These are phyloP conservation scores for Muntiacus muntjak DNA, from an alignment of 2,113 vertebrate genomes.

Conservation along the genomic window DNA sequence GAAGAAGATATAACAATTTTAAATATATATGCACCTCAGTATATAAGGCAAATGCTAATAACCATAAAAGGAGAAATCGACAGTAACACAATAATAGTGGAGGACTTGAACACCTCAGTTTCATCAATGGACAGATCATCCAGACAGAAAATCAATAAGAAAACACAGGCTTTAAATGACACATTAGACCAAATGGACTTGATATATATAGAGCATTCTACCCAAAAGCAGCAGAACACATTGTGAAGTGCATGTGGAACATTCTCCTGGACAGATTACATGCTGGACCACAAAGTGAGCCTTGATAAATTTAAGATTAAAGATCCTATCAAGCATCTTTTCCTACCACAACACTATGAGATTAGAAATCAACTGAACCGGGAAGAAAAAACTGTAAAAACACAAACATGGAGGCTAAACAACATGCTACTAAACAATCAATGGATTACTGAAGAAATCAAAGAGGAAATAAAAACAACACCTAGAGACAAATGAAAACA, in stretches of 20 bases:
- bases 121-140: background rate
- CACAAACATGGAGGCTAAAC: background rate
- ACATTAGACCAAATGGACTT: background rate
- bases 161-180: background rate
- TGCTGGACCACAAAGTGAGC: background rate
- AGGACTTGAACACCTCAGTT: background rate
- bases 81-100: background rate
- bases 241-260: background rate
- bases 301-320: background rate
- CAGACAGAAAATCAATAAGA: background rate
- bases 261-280: background rate
- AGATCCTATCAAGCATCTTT: background rate
- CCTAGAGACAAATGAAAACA: background rate
- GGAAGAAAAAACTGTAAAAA: background rate
- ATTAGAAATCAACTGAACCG: background rate
- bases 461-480: background rate
- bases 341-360: background rate
- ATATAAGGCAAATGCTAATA: background rate
- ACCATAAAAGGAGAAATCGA: background rate
- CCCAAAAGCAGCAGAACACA: background rate
- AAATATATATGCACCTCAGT: background rate
- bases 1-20: background rate
- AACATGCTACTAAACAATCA: background rate
- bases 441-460: background rate
- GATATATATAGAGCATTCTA: background rate